Base-by-base conservation (phyloP, 2,797 vertebrate species). In the Acipenser transmontanus region DNA sequence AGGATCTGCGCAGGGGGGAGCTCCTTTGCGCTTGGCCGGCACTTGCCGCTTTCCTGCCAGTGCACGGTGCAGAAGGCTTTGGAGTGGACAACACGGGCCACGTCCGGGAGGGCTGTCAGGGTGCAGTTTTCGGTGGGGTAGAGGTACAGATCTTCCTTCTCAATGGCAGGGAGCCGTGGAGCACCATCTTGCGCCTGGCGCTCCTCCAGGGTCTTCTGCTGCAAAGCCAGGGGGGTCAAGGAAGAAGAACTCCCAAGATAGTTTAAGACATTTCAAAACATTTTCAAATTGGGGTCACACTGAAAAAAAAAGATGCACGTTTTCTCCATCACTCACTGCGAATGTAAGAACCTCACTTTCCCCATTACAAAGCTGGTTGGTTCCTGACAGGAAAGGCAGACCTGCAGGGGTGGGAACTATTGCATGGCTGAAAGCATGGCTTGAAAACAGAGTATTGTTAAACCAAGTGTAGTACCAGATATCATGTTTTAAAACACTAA, bases 31-130 rank as follows among this genome's bases (percentile, higher is more conserved):
- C 85, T 93, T 9, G 94, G 92, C 62, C 94, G 94, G 79, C 82
- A 94, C 72, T 94, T 93, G 66, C 96, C 94, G 0, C 91, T 95
- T 81, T 99, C 97, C 68, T 95, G 92, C 97, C 97, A 99, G 77
- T 99, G 95, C 59, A 99, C 97, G 0, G 97, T 99, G 78, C 97
- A 99, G 74, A 93, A 96, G 70, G 97, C 96, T 77, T 98, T 99
- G 68, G 97, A 99, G 86, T 99, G 97, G 6, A 98, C 97, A 10
- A 99, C 96, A 0, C 96, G 93, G 17, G 97, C 94, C 73, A 99
- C 96, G 0, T 94, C 96, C 0, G 97, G 96, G 64, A 99, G 82
- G 0, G 91, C 85, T 0, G 90, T 94, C 75, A 99, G 77, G 0
- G 92, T 92, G 78, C 91, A 94, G 64, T 87, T 95, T 85, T 99